Evolutionary conservation across 2,888 invertebrate genomes (phyloP).

Genomic region (Malachius bipustulatus): DNA sequence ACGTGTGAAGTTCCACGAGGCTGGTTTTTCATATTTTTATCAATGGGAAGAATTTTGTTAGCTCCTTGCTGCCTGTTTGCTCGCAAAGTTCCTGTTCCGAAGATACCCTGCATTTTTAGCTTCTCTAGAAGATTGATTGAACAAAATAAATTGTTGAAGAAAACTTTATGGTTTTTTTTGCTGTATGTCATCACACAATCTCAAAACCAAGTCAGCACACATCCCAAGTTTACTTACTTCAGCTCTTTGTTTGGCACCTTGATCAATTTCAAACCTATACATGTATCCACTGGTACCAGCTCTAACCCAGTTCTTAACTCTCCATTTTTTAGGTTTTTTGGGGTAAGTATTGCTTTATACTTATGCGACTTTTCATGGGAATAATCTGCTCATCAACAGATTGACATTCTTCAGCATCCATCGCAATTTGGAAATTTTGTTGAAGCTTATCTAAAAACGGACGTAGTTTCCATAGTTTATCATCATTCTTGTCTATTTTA

Average conservation of each 20-base stretch:
- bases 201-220: constrained; percentile 9
- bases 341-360: constrained; percentile 8
- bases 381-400: constrained; percentile 8
- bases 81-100: constrained; percentile 8
- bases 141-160: constrained; percentile 9
- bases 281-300: constrained; percentile 13
- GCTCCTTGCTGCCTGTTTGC: constrained; percentile 6
- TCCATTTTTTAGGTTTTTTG: constrained; percentile 14
- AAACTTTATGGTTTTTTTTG: constrained; percentile 5
- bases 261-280: constrained; percentile 14
- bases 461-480: too few species aligned
- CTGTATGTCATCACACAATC: constrained; percentile 10
- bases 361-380: constrained; percentile 6
- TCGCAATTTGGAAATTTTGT: constrained; percentile 8
- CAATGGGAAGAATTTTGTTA: constrained; percentile 5
- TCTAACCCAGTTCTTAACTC: constrained; percentile 13
- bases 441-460: constrained; percentile 10
- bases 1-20: constrained; percentile 7
- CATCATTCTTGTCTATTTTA: too few species aligned
- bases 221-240: constrained; percentile 8
- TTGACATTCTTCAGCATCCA: constrained; percentile 8
- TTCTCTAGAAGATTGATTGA: constrained; percentile 6
- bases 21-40: constrained; percentile 8
- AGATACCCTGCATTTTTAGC: constrained; percentile 7
- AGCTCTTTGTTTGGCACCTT: constrained; percentile 9